Evolutionary conservation across 2,113 vertebrate genomes (phyloP).

Genomic region (Crotalus viridis): DNA sequence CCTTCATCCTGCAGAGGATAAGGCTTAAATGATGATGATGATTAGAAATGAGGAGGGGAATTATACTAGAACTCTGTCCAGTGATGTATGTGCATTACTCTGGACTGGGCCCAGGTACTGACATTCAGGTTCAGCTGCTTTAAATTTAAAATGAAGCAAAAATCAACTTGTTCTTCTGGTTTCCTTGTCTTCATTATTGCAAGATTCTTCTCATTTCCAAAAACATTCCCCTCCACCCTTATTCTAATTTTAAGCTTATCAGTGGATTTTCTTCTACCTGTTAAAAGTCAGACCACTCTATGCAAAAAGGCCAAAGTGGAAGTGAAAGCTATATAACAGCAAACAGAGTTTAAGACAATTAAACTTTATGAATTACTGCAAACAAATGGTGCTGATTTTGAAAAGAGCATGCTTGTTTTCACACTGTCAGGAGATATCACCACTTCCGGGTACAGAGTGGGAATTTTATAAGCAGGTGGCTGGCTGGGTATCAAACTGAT

Average conservation of each 20-base stretch:
- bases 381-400: not conserved
- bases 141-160: not conserved
- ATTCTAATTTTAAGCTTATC: not conserved
- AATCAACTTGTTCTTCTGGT: not conserved
- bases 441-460: conserved; percentile 8
- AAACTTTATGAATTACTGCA: conserved; percentile 5
- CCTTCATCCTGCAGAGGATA: not conserved
- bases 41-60: not conserved
- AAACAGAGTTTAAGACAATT: not conserved
- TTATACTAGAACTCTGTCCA: not conserved
- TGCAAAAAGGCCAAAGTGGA: not conserved
- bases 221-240: not conserved
- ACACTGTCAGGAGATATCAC: conserved; percentile 11
- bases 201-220: not conserved
- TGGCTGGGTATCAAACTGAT: conserved; percentile 25
- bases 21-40: not conserved
- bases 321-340: not conserved
- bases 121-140: not conserved
- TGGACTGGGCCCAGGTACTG: not conserved
- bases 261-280: not conserved
- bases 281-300: not conserved
- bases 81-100: not conserved
- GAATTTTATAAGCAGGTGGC: conserved; percentile 28
- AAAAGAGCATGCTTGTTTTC: not conserved
- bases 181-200: not conserved